These are phyloP conservation scores for Perca schrenkii DNA, from an alignment of 2,113 vertebrate species.

Conservation along the genomic window DNA sequence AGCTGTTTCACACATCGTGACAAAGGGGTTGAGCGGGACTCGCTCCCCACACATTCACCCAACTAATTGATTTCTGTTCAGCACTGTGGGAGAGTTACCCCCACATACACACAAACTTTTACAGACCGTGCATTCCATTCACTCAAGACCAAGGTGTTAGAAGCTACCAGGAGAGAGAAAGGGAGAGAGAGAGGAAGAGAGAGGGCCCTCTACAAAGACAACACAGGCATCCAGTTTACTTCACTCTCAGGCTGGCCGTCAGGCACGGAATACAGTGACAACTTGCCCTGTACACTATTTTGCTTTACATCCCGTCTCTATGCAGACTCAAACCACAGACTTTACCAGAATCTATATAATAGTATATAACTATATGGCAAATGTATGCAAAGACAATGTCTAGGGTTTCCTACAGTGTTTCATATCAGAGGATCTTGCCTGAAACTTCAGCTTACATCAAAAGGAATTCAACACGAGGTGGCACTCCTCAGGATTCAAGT, in stretches of 20 bases:
- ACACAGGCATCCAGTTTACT: slow-evolving; percentile 57
- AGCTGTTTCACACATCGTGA: slow-evolving; percentile 88
- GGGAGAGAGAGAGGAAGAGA: background rate
- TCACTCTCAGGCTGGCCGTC: slow-evolving; percentile 12
- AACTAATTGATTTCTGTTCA: slow-evolving; percentile 87
- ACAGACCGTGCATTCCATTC: slow-evolving; percentile 72
- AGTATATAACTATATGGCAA: background rate
- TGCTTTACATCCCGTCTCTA: background rate
- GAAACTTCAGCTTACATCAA: background rate
- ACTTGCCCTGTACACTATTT: background rate
- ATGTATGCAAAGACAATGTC: background rate
- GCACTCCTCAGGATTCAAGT: too few species aligned
- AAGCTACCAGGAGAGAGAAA: slow-evolving; percentile 51
- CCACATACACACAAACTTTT: slow-evolving; percentile 50
- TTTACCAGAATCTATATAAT: background rate
- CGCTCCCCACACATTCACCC: slow-evolving; percentile 81
- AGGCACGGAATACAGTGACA: background rate
- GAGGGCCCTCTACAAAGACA: slow-evolving; percentile 34
- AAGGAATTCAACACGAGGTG: too few species aligned
- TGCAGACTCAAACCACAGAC: background rate
- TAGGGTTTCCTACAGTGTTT: background rate
- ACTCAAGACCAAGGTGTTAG: slow-evolving; percentile 70
- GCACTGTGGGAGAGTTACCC: slow-evolving; percentile 83
- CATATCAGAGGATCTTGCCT: background rate
- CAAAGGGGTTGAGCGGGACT: slow-evolving; percentile 82